Conservation (phyloP, 1,140 invertebrate species). For the Drosophila novamexicana region DNA sequence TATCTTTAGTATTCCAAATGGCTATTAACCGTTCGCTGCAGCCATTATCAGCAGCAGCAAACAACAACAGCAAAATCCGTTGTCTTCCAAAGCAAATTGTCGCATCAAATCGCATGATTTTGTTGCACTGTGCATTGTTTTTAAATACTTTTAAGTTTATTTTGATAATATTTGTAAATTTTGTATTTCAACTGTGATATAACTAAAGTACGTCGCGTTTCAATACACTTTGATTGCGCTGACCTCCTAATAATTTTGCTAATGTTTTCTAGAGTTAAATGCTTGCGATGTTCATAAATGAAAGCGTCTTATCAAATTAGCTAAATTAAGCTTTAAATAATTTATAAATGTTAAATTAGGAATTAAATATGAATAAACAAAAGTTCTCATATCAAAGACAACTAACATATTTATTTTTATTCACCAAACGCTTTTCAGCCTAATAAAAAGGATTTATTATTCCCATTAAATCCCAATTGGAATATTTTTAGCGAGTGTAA, state of each 20-base stretch:
- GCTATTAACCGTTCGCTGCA: conserved; percentile 59
- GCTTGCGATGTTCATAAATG: conserved; percentile 16
- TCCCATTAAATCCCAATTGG: conserved; percentile 1
- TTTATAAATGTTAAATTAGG: conserved; percentile 76
- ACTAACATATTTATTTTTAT: neutral
- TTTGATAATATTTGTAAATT: conserved; percentile 51
- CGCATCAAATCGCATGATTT: conserved; percentile 24
- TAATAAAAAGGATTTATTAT: too few species aligned
- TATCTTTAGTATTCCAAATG: conserved; percentile 71
- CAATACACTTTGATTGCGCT: conserved; percentile 41
- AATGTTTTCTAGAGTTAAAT: conserved; percentile 41
- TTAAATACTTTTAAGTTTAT: conserved; percentile 60
- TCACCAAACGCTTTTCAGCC: neutral
- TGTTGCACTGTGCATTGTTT: conserved; percentile 55
- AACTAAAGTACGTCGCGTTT: conserved; percentile 58
- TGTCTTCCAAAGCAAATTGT: conserved; percentile 79
- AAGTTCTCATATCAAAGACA: conserved; percentile 36
- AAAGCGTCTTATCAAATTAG: conserved; percentile 34
- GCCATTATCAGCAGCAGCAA: conserved; percentile 23
- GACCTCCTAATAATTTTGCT: conserved; percentile 58
- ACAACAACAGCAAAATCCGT: conserved; percentile 67
- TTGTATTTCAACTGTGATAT: conserved; percentile 74
- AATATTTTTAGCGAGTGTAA: neutral
- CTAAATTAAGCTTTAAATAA: conserved; percentile 76
- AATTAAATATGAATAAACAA: conserved; percentile 50